A percentile compares a stretch with the other conserved stretches of the same genome.
These are phyloP conservation scores for Drosophila neutralis DNA, from an alignment of 2,888 invertebrate genomes.

Conservation along the genomic window DNA sequence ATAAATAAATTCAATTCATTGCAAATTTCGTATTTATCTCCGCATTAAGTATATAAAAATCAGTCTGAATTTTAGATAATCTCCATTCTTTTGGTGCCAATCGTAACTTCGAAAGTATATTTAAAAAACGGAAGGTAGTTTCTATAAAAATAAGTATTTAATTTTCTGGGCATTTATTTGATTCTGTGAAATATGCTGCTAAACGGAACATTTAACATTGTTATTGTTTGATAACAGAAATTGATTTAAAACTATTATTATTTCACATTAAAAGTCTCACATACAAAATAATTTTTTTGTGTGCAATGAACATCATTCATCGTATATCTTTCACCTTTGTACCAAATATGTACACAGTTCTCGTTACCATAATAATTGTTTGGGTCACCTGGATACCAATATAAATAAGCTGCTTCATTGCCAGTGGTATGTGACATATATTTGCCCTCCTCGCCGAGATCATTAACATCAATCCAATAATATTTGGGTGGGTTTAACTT, in stretches of 20 bases:
- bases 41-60: too few species aligned
- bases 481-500: accelerated
- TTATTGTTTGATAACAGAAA: accelerated
- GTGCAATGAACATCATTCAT: accelerated
- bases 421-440: too few species aligned
- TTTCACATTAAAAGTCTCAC: not conserved
- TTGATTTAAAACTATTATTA: not conserved
- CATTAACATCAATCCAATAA: too few species aligned
- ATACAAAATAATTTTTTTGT: accelerated
- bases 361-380: too few species aligned
- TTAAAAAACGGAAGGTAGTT: too few species aligned
- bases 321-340: accelerated
- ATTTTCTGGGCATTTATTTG: not conserved
- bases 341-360: not conserved
- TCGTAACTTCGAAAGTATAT: too few species aligned
- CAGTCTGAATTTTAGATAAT: too few species aligned
- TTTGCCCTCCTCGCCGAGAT: too few species aligned
- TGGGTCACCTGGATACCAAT: not conserved
- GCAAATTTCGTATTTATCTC: too few species aligned
- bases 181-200: not conserved
- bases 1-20: too few species aligned
- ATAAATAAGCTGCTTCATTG: accelerated
- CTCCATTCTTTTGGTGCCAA: too few species aligned
- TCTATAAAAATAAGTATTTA: too few species aligned
- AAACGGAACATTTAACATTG: not conserved